A percentile compares a stretch with the other conserved stretches of the same genome.
Conservation (phyloP, 2,113 vertebrate species). For the Corapipo altera region DNA sequence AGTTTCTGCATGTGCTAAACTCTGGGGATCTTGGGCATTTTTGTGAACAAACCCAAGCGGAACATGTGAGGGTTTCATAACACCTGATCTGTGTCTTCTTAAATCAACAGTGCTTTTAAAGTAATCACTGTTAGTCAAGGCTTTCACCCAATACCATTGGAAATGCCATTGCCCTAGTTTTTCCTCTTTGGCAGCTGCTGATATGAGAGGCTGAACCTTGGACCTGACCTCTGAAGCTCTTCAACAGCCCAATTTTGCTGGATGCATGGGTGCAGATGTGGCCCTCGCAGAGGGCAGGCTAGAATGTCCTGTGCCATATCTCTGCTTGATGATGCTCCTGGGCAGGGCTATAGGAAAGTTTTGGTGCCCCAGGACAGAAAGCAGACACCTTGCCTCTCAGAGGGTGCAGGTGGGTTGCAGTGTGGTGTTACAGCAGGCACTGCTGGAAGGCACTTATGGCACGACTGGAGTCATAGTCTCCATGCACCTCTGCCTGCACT, state of each 20-base stretch:
- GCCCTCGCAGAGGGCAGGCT: not conserved
- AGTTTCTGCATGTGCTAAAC: not conserved
- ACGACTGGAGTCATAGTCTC: not conserved
- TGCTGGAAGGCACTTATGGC: not conserved
- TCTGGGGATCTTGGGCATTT: not conserved
- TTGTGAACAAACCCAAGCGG: not conserved
- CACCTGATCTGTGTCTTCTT: slow-evolving; percentile 3
- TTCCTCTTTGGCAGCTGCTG: not conserved
- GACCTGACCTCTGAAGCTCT: slow-evolving; percentile 14
- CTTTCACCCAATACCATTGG: slow-evolving; percentile 14
- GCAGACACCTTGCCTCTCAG: not conserved
- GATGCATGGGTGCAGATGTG: not conserved
- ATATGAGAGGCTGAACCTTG: not conserved
- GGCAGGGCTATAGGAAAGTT: not conserved
- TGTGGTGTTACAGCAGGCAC: not conserved
- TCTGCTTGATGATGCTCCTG: not conserved
- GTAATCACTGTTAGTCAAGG: not conserved
- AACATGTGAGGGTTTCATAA: not conserved
- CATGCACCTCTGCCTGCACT: accelerated
- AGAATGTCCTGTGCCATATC: accelerated
- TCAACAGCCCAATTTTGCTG: not conserved
- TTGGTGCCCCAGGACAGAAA: not conserved
- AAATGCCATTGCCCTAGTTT: slow-evolving; percentile 18
- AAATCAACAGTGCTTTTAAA: slow-evolving; percentile 36
- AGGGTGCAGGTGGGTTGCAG: not conserved